A percentile compares a stretch with the other conserved stretches of the same genome.
phyloP scores from a whole-genome alignment of 37 sponge, comb jelly and placozoan species.

The Mnemiopsis leidyi region DNA sequence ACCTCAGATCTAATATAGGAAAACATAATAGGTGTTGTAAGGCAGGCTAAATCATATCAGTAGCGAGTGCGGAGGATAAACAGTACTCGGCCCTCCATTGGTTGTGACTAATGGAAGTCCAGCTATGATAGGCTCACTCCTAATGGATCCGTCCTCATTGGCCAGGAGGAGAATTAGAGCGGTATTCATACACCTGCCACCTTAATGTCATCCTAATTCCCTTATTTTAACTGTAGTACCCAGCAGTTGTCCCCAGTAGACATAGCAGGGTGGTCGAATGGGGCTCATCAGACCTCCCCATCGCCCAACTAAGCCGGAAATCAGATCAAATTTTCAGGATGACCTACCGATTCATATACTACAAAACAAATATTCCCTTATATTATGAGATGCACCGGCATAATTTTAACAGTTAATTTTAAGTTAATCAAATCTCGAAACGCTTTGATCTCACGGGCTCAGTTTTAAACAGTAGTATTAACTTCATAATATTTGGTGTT shows the following conservation, averaged over 20 bases:
- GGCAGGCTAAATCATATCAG: not conserved
- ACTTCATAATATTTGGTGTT: not conserved
- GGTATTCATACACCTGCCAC: not conserved
- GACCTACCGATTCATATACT: not conserved
- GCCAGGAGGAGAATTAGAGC: not conserved
- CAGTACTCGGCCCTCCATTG: not conserved
- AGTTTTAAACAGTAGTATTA: not conserved
- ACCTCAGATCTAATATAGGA: not conserved
- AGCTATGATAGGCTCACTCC: not conserved
- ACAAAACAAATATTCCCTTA: conserved; percentile 11
- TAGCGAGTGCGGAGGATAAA: not conserved
- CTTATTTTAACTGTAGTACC: not conserved
- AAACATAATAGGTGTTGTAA: not conserved
- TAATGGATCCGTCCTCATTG: not conserved
- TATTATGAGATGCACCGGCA: not conserved
- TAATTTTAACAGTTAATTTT: not conserved
- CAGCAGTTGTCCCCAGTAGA: not conserved
- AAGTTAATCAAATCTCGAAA: not conserved
- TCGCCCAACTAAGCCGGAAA: too few species aligned
- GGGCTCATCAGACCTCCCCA: too few species aligned
- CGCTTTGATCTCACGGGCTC: not conserved
- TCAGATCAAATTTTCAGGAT: not conserved
- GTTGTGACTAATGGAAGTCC: not conserved
- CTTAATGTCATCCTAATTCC: not conserved
- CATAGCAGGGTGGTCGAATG: not conserved